These are phyloP conservation scores for Drosophila varians DNA, from an alignment of 1,140 invertebrate genomes.

Conservation along the genomic window DNA sequence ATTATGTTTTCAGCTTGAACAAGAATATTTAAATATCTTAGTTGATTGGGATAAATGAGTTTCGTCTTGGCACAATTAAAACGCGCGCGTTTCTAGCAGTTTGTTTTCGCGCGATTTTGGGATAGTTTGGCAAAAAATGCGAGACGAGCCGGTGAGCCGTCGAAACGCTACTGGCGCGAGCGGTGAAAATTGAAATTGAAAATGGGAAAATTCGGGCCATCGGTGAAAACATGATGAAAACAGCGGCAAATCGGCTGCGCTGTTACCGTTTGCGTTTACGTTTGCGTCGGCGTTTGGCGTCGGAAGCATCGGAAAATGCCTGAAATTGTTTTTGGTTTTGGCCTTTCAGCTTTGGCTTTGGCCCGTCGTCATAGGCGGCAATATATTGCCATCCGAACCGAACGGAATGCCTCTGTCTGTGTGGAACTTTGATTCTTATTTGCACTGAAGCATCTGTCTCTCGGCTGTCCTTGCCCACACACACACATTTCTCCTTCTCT, in stretches of 20 bases:
- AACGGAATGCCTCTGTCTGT: constrained; percentile 28
- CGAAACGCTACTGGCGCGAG: constrained; percentile 80
- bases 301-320: constrained; percentile 65
- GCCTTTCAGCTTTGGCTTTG: constrained; percentile 13
- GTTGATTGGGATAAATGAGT: constrained; percentile 8
- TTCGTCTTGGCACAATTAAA: neutral
- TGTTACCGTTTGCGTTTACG: constrained; percentile 25
- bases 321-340: constrained; percentile 62
- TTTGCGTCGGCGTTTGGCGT: constrained; percentile 59
- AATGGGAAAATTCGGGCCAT: constrained; percentile 73
- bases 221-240: constrained; percentile 69
- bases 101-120: constrained; percentile 12
- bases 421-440: constrained; percentile 73
- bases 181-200: constrained; percentile 80
- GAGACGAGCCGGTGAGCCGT: constrained; percentile 82
- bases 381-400: constrained; percentile 23
- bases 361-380: constrained; percentile 39
- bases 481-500: constrained; percentile 16
- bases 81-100: constrained; percentile 20
- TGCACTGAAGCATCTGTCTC: constrained; percentile 40
- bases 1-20: constrained; percentile 3
- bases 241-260: constrained; percentile 60
- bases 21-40: constrained; percentile 16
- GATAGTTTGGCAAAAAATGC: constrained; percentile 56
- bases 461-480: constrained; percentile 31